Evolutionary conservation across 2,797 vertebrate species (phyloP), one percentile per base, ranked within the genome.

Genomic region (Peromyscus eremicus): DNA sequence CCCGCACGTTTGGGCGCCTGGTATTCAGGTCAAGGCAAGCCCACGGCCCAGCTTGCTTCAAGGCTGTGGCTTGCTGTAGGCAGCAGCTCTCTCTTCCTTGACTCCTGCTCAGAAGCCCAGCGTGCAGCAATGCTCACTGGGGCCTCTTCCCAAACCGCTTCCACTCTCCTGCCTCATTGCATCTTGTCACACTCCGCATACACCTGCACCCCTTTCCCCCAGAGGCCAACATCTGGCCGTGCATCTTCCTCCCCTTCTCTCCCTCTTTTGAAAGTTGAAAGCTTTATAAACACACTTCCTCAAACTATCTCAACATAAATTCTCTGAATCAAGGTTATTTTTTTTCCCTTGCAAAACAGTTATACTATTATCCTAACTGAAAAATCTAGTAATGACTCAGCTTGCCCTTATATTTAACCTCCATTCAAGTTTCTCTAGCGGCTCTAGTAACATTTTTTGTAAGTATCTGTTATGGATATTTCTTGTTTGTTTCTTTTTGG

Each of bases 381-480:
- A 29, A 77, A 75, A 87, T 90, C 73, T 79, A 85, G 60, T 71
- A 46, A 62, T 52, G 76, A 70, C 55, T 32, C 4, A 49, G 37
- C 90, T 91, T 93, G 77, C 49, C 29, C 68, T 87, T 52, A 32
- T 71, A 68, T 83, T 32, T 87, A 90, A 76, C 79, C 37, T 43
- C 37, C 29, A 81, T 86, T 86, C 46, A 84, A 11, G 52, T 90
- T 64, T 95, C 32, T 93, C 46, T 57, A 12, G 21, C 49, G 83
- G 71, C 77, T 37, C 64, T 81, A 83, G 71, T 90, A 92, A 92
- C 84, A 25, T 55, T 66, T 7, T 90, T 94, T 94, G 25, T 27
- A 55, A 87, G 57, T 57, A 81, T 68, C 27, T 95, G 46, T 80
- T 37, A 84, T 40, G 14, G n/a, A 19, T 82, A 80, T 82, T 60